Evolutionary conservation across 2,888 invertebrate species (phyloP).

Genomic region (Eupeodes luniger): DNA sequence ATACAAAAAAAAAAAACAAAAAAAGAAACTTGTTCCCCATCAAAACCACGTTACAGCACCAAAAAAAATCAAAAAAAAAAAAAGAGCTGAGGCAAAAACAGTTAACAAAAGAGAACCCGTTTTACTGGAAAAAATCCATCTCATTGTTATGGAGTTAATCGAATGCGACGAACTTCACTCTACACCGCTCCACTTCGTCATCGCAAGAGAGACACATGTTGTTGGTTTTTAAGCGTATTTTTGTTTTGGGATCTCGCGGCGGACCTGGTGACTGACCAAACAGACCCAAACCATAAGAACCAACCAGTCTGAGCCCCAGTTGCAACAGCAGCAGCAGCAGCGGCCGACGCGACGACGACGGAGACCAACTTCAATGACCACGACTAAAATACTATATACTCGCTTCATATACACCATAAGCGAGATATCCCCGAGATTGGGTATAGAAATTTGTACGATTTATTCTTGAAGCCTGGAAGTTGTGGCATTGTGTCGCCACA

Average conservation of each 20-base stretch:
- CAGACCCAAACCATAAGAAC: not conserved
- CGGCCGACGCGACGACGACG: not conserved
- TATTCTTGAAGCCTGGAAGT: constrained; percentile 52
- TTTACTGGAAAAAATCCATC: constrained; percentile 76
- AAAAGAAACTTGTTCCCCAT: constrained; percentile 62
- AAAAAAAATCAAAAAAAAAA: constrained; percentile 69
- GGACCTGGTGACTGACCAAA: constrained; percentile 59
- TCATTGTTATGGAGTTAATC: constrained; percentile 76
- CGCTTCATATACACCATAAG: constrained; percentile 12
- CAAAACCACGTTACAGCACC: constrained; percentile 69
- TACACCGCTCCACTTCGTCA: constrained; percentile 1
- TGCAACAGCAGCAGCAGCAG: not conserved
- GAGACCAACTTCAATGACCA: constrained; percentile 65
- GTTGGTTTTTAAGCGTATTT: constrained; percentile 61
- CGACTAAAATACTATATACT: constrained; percentile 56
- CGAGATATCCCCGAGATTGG: constrained; percentile 64
- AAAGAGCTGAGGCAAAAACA: constrained; percentile 67
- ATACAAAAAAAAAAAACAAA: constrained; percentile 5
- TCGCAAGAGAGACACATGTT: constrained; percentile 51
- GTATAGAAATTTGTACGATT: constrained; percentile 75
- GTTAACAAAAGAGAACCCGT: constrained; percentile 72
- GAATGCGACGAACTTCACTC: constrained; percentile 71
- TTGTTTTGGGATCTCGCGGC: constrained; percentile 60
- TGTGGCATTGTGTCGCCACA: constrained; percentile 66
- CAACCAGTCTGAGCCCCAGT: not conserved